Conservation (phyloP, 2,797 vertebrate species). For the Hafferia zeledoni region DNA sequence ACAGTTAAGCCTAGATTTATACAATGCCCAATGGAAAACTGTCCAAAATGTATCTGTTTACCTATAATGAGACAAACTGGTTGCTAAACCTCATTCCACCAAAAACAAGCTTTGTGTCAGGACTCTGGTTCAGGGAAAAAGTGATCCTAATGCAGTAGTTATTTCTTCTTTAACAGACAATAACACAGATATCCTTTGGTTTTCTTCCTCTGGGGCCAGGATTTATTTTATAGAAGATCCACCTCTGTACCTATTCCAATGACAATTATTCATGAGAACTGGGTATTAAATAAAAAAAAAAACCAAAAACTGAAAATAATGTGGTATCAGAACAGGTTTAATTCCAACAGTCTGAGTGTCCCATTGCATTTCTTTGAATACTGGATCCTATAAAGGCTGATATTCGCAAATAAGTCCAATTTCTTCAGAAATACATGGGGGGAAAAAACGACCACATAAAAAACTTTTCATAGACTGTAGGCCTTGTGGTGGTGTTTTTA, state of each 20-base stretch:
- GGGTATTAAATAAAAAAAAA: background rate
- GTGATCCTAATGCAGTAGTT: background rate
- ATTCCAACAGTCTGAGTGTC: background rate
- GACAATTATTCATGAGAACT: background rate
- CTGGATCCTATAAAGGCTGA: background rate
- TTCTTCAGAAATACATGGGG: background rate
- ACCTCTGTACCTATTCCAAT: background rate
- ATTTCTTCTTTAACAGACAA: background rate
- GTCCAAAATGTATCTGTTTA: slow-evolving; percentile 18
- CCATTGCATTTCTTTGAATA: background rate
- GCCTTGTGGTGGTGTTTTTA: background rate
- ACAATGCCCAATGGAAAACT: background rate
- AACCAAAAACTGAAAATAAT: background rate
- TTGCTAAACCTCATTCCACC: background rate
- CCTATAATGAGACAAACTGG: background rate
- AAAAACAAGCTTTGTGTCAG: background rate
- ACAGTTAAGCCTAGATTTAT: slow-evolving; percentile 17
- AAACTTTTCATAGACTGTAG: background rate
- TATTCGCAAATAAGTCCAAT: background rate
- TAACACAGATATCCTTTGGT: background rate
- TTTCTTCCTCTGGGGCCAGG: background rate
- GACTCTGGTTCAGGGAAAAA: background rate
- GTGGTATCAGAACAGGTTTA: background rate
- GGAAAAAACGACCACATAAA: rapidly evolving
- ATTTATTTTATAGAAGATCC: background rate